Conservation (phyloP, 2,113 vertebrate genomes). For the Chloropsis hardwickii region DNA sequence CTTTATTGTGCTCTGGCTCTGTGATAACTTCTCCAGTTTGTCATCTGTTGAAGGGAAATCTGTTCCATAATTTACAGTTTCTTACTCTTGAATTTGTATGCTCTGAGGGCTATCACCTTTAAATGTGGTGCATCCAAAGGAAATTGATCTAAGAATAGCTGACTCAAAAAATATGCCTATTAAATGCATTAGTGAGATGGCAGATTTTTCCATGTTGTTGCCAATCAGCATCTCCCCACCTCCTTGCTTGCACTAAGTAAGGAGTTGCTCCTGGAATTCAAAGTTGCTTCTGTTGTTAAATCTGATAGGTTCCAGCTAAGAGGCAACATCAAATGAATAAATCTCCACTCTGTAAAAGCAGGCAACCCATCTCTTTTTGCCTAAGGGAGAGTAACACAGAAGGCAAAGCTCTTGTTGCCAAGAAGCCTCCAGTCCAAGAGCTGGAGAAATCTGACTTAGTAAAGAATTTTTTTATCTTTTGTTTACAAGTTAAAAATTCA, state of each 20-base stretch:
- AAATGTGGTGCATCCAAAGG: not conserved
- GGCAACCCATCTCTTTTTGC: not conserved
- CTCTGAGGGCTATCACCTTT: not conserved
- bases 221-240: not conserved
- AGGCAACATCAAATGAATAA: not conserved
- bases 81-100: not conserved
- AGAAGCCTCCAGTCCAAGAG: not conserved
- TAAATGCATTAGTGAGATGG: not conserved
- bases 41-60: not conserved
- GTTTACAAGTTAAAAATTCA: conserved; percentile 11
- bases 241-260: not conserved
- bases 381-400: not conserved
- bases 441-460: not conserved
- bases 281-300: not conserved
- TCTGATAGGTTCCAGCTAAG: not conserved
- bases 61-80: conserved; percentile 7
- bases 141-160: conserved; percentile 2
- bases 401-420: not conserved
- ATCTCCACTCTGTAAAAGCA: not conserved
- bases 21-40: conserved; percentile 21
- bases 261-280: not conserved
- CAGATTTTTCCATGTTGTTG: not conserved
- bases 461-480: not conserved
- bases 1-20: not conserved
- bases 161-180: not conserved